phyloP scores from a whole-genome alignment of 1,140 invertebrate species.

The Spodoptera frugiperda region DNA sequence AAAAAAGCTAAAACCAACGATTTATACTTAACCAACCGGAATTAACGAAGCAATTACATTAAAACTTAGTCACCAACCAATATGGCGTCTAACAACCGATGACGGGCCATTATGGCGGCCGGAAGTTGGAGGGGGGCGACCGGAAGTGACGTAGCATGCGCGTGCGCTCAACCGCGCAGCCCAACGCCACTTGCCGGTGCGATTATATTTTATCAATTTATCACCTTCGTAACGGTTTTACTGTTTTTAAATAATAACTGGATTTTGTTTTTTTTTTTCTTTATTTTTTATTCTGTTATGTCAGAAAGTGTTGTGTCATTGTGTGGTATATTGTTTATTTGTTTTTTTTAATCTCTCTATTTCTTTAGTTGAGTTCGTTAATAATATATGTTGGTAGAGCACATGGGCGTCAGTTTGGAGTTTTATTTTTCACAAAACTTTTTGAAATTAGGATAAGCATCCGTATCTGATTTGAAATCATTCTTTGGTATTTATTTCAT shows the following conservation, averaged over 20 bases:
- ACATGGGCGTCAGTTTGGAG: no score
- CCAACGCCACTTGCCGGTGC: conserved; percentile 27
- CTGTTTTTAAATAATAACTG: conserved; percentile 27
- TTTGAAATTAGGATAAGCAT: no score
- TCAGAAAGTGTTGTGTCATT: conserved; percentile 17
- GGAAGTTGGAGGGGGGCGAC: conserved; percentile 43
- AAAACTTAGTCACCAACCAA: background rate
- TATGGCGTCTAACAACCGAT: conserved; percentile 19
- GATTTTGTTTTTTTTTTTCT: background rate
- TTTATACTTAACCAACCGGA: background rate
- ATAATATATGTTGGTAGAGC: background rate
- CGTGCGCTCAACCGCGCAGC: conserved; percentile 51
- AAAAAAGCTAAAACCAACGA: background rate
- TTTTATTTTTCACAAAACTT: no score
- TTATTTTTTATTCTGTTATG: conserved; percentile 21
- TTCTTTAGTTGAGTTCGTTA: background rate
- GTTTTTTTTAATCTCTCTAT: background rate
- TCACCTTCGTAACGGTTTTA: conserved; percentile 49
- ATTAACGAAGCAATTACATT: background rate
- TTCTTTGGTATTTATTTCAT: no score
- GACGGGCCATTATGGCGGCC: conserved; percentile 44
- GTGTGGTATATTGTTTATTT: background rate
- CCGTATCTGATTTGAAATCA: no score
- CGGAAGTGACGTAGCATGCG: conserved; percentile 54
- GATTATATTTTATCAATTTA: conserved; percentile 51